Evolutionary conservation across 2,113 vertebrate species (phyloP).

Genomic region (Oncorhynchus mykiss): DNA sequence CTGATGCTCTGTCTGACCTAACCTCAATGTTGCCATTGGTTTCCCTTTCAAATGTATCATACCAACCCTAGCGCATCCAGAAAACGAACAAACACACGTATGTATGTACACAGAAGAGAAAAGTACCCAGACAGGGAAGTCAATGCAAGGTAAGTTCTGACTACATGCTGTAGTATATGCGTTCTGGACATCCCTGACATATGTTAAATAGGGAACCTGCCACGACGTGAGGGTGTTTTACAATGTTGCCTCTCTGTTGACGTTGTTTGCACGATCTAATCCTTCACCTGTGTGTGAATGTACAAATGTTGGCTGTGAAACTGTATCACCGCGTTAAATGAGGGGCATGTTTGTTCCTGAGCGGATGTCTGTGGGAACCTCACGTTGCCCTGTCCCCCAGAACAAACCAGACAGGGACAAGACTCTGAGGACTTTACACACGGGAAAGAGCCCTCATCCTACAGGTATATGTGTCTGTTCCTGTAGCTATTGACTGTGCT

Average conservation of each 20-base stretch:
- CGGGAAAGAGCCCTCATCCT: neutral
- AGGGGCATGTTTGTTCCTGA: constrained; percentile 8
- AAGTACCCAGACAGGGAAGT: no score
- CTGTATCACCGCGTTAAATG: constrained; percentile 8
- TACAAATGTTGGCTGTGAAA: neutral
- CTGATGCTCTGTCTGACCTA: no score
- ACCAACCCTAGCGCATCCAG: no score
- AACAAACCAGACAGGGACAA: constrained; percentile 18
- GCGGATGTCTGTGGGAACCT: constrained; percentile 35
- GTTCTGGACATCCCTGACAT: no score
- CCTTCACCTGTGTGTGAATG: constrained; percentile 4
- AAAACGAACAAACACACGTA: no score
- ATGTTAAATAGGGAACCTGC: no score
- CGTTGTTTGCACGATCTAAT: constrained; percentile 24
- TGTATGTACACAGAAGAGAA: no score
- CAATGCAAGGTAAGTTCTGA: no score
- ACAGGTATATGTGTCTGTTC: neutral
- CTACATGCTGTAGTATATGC: no score
- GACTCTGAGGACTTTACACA: constrained; percentile 12
- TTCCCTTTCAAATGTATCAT: no score
- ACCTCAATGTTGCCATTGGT: no score
- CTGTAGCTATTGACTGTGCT: neutral
- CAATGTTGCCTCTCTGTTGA: constrained; percentile 12
- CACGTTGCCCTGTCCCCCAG: constrained; percentile 16
- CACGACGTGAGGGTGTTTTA: neutral